A percentile compares a stretch with the other conserved stretches of the same genome.
phyloP scores from a whole-genome alignment of 2,888 invertebrate genomes.

The Epicampocera succincta region DNA sequence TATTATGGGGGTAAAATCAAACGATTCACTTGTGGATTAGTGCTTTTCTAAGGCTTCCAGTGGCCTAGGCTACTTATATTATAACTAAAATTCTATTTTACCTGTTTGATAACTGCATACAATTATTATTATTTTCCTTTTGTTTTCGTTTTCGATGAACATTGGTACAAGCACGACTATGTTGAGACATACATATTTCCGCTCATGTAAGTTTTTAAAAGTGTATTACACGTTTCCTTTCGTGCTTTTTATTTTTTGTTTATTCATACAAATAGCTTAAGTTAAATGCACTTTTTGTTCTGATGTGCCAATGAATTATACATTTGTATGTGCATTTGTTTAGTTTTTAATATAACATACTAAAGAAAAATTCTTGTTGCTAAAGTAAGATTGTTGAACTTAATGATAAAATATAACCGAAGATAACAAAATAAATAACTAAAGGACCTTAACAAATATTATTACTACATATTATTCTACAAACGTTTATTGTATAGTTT shows the following conservation, averaged over 20 bases:
- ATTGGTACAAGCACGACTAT: conserved; percentile 47
- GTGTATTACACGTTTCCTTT: conserved; percentile 9
- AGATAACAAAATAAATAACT: conserved; percentile 3
- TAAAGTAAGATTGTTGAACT: conserved; percentile 52
- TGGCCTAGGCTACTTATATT: conserved; percentile 63
- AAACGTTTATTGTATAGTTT: not conserved
- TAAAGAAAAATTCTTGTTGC: conserved; percentile 49
- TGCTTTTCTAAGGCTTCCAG: conserved; percentile 68
- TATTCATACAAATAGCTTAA: conserved; percentile 13
- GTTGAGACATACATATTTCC: conserved; percentile 36
- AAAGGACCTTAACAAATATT: conserved; percentile 1
- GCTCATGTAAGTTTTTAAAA: conserved; percentile 10
- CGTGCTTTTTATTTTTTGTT: conserved; percentile 18
- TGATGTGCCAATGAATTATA: conserved; percentile 63
- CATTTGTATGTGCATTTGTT: conserved; percentile 61
- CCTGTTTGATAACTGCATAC: conserved; percentile 37
- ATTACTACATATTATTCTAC: not conserved
- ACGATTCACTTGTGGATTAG: conserved; percentile 71
- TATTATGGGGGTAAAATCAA: conserved; percentile 65
- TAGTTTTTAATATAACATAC: conserved; percentile 39
- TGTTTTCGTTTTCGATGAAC: conserved; percentile 22
- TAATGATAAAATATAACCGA: conserved; percentile 36
- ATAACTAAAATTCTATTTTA: conserved; percentile 54
- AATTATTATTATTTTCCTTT: conserved; percentile 20
- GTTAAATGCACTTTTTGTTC: conserved; percentile 54